A percentile compares a stretch with the other conserved stretches of the same genome.
phyloP scores from a whole-genome alignment of 1,140 invertebrate genomes.

The Rhyacophila brunnea region DNA sequence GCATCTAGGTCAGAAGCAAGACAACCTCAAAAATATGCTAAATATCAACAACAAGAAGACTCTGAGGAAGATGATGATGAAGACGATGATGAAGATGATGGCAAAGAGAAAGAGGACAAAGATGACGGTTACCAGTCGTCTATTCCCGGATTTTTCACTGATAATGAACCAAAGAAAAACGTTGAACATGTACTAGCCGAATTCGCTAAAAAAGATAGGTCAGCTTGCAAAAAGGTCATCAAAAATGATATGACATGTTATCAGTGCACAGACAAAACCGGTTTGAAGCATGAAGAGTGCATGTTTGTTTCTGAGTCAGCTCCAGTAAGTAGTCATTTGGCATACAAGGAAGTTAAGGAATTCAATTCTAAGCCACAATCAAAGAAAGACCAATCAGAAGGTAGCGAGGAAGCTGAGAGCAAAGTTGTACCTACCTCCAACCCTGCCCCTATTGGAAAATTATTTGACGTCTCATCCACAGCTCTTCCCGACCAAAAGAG shows the following conservation, averaged over 20 bases:
- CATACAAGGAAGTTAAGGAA: slow-evolving; percentile 57
- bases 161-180: slow-evolving; percentile 58
- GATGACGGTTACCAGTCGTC: slow-evolving; percentile 52
- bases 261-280: slow-evolving; percentile 64
- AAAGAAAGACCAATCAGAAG: slow-evolving; percentile 36
- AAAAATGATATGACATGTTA: slow-evolving; percentile 75
- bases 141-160: slow-evolving; percentile 48
- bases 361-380: slow-evolving; percentile 50
- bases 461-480: background rate
- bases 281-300: slow-evolving; percentile 70
- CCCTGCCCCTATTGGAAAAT: slow-evolving; percentile 1
- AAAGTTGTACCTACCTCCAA: slow-evolving; percentile 44
- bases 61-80: slow-evolving; percentile 32
- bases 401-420: slow-evolving; percentile 47
- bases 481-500: slow-evolving; percentile 17
- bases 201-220: slow-evolving; percentile 67
- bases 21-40: slow-evolving; percentile 36
- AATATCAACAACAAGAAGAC: slow-evolving; percentile 40
- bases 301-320: slow-evolving; percentile 67
- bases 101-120: slow-evolving; percentile 38
- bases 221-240: slow-evolving; percentile 66
- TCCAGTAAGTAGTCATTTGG: slow-evolving; percentile 56
- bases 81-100: slow-evolving; percentile 36
- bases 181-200: slow-evolving; percentile 68
- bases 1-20: slow-evolving; percentile 23